Evolutionary conservation across 2,888 invertebrate species (phyloP), one percentile per base, ranked within the genome.

Genomic region (Thysanoteuthis rhombus): DNA sequence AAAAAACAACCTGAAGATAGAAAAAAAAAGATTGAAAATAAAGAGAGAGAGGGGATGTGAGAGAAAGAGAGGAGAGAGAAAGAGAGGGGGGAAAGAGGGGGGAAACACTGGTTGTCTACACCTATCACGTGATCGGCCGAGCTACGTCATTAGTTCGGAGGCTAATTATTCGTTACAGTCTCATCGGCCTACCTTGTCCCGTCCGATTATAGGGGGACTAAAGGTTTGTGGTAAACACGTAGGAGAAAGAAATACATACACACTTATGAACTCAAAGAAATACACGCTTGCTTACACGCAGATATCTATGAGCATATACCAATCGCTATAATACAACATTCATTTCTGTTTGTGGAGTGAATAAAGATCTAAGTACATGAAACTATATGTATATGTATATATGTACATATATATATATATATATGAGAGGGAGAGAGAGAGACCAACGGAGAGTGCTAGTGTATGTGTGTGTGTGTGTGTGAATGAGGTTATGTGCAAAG

Each of bases 111-210:
- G 75, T n/a, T 75, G 75, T 75, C 75, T 75, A 75, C 75, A 75
- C 75, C n/a, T 75, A 75, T 36, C 75, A 75, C 75, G 75, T 75
- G 75, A 75, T 75, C n/a, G n/a, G 36, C 75, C 75, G 75, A 75
- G n/a, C 75, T 36, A 75, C 75, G 75, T 75, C 75, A 75, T 75
- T 75, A 75, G 75, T 75, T 75, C 75, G 75, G n/a, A 16, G 75
- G 75, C 75, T 75, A 75, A 75, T 75, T 75, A 75, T 75, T 75
- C n/a, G 75, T 75, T 75, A 75, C 75, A 75, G 75, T 75, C 75
- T 75, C 75, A 75, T 36, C 75, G 36, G 75, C 75, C 75, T 75
- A 75, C 75, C 75, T 75, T 75, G 75, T 75, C 75, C 75, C 75
- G 75, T 75, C 75, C 75, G 75, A 75, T 75, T 75, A 75, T 75